Percentiles rank a stretch among this genome's conserved stretches.
phyloP scores from a whole-genome alignment of 1,140 invertebrate genomes.

The Oreohelix idahoensis region DNA sequence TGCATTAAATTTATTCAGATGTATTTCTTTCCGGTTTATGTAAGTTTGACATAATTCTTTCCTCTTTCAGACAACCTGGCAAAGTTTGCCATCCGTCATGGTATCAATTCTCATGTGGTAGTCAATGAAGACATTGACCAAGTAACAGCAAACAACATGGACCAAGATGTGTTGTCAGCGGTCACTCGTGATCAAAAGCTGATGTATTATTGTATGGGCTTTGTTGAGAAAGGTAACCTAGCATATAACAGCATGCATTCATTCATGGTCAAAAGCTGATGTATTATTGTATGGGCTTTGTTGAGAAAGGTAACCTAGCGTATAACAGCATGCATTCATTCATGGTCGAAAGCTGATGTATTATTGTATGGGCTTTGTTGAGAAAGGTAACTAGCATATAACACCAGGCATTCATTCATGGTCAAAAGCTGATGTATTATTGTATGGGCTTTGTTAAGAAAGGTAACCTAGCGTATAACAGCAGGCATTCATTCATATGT shows the following conservation, averaged over 20 bases:
- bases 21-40: no score
- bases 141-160: slow-evolving; percentile 55
- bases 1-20: no score
- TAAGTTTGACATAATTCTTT: no score
- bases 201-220: slow-evolving; percentile 46
- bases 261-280: no score
- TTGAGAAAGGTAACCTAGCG: slow-evolving; percentile 51
- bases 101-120: slow-evolving; percentile 33
- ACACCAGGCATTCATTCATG: no score
- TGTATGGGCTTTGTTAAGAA: slow-evolving; percentile 48
- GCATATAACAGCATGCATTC: no score
- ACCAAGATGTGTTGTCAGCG: slow-evolving; percentile 33
- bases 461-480: no score
- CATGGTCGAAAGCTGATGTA: slow-evolving; percentile 29
- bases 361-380: slow-evolving; percentile 49
- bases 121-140: slow-evolving; percentile 53
- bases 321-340: no score
- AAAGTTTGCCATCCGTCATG: slow-evolving; percentile 39
- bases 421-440: slow-evolving; percentile 39
- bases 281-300: slow-evolving; percentile 46
- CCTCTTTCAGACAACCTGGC: slow-evolving; percentile 35
- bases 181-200: slow-evolving; percentile 19
- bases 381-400: no score
- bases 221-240: slow-evolving; percentile 49
- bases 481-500: no score